These are phyloP conservation scores for Liposcelis brunnea DNA, from an alignment of 2,888 invertebrate species.

Conservation along the genomic window DNA sequence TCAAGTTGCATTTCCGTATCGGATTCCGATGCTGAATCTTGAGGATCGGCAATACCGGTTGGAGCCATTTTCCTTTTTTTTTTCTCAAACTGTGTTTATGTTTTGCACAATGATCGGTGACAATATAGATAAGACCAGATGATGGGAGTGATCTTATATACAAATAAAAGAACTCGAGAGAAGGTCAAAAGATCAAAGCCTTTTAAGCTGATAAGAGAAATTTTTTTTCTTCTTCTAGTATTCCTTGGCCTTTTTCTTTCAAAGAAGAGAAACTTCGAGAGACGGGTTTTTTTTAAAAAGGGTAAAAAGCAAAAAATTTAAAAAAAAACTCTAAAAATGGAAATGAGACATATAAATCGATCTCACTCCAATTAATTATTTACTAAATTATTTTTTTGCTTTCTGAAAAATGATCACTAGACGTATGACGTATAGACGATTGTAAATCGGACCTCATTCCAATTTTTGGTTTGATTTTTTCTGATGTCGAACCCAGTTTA, in stretches of 20 bases:
- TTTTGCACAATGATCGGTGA: no score
- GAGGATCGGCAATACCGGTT: no score
- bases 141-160: no score
- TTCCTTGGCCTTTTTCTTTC: slow-evolving; percentile 4
- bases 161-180: no score
- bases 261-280: background rate
- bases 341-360: slow-evolving; percentile 5
- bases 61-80: no score
- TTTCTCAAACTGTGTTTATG: no score
- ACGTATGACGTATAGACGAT: slow-evolving; percentile 59
- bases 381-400: slow-evolving; percentile 15
- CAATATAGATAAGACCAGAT: no score
- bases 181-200: slow-evolving; percentile 7
- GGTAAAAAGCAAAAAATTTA: background rate
- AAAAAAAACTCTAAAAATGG: slow-evolving; percentile 10
- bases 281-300: background rate
- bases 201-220: background rate
- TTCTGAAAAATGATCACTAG: slow-evolving; percentile 64
- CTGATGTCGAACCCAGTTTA: background rate
- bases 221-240: background rate
- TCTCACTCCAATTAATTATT: slow-evolving; percentile 11
- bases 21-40: slow-evolving; percentile 2
- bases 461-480: slow-evolving; percentile 22
- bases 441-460: slow-evolving; percentile 61
- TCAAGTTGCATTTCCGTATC: slow-evolving; percentile 3